These are phyloP conservation scores for Ptychadena robeensis DNA, from an alignment of 2,797 vertebrate species.

Conservation along the genomic window DNA sequence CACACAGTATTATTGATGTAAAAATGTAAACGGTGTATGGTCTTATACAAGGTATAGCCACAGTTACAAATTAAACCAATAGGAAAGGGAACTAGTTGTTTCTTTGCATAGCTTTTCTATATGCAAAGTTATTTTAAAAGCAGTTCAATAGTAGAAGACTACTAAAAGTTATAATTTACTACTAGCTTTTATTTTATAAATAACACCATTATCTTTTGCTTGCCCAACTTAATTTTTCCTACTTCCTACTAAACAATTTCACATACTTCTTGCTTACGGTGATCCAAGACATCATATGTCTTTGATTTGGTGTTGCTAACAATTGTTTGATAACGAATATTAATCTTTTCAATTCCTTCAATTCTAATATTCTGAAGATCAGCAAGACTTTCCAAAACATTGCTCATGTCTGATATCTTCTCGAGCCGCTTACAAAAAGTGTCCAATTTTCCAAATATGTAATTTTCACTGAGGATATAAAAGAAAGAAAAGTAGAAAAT, in stretches of 20 bases:
- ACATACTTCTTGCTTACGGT: conserved; percentile 78
- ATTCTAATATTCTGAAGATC: conserved; percentile 78
- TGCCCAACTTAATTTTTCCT: too few relatives aligned
- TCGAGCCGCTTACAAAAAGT: conserved; percentile 83
- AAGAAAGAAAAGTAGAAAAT: conserved; percentile 29
- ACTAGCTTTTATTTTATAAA: too few relatives aligned
- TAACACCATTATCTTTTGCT: too few relatives aligned
- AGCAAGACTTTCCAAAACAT: conserved; percentile 77
- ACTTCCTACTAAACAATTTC: neutral
- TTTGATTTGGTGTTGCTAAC: conserved; percentile 76
- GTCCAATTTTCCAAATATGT: conserved; percentile 86
- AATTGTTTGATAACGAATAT: conserved; percentile 74
- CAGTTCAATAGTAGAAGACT: too few relatives aligned
- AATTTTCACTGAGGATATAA: conserved; percentile 78
- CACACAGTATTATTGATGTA: too few relatives aligned
- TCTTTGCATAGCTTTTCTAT: too few relatives aligned
- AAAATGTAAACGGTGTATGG: too few relatives aligned
- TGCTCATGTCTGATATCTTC: conserved; percentile 80
- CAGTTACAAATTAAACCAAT: too few relatives aligned
- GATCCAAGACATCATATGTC: conserved; percentile 82
- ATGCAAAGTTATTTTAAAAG: too few relatives aligned
- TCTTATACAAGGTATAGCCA: too few relatives aligned
- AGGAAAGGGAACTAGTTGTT: too few relatives aligned
- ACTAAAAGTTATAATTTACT: too few relatives aligned
- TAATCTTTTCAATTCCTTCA: conserved; percentile 81